Percentiles rank a stretch among this genome's conserved stretches.
Conservation (phyloP, 1,140 invertebrate genomes). For the Potamilus streckersoni region DNA sequence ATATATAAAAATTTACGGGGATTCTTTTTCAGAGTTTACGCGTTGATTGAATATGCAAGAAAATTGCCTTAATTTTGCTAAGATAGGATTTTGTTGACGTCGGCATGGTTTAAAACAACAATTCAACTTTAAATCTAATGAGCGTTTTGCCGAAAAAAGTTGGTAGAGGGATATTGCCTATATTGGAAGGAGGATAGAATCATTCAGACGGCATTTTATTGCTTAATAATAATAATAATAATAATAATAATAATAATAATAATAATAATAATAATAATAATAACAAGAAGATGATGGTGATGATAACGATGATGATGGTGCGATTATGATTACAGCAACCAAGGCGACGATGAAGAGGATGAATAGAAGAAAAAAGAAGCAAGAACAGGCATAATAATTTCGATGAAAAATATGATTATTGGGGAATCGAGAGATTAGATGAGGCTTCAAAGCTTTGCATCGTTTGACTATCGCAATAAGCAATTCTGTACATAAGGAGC, state of each 20-base stretch:
- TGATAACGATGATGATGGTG: too few relatives aligned
- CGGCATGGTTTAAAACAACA: neutral
- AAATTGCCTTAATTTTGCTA: neutral
- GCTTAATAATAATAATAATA: neutral
- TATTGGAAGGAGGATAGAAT: neutral
- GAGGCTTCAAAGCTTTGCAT: neutral
- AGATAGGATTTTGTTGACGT: neutral
- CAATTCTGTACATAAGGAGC: too few relatives aligned
- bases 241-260: too few relatives aligned
- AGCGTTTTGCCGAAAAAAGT: neutral
- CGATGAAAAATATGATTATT: neutral
- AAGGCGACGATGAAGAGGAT: neutral
- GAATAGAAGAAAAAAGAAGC: neutral
- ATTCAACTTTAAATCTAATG: neutral
- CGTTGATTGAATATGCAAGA: neutral
- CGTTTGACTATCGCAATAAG: too few relatives aligned
- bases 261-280: too few relatives aligned
- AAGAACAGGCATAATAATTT: neutral
- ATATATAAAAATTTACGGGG: neutral
- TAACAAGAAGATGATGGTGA: neutral
- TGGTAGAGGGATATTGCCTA: neutral
- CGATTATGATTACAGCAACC: neutral
- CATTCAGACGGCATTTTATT: neutral
- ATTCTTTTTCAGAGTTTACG: slow-evolving; percentile 2
- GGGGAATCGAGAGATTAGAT: neutral